Evolutionary conservation across 2,113 vertebrate species (phyloP).

Genomic region (Tiliqua scincoides): DNA sequence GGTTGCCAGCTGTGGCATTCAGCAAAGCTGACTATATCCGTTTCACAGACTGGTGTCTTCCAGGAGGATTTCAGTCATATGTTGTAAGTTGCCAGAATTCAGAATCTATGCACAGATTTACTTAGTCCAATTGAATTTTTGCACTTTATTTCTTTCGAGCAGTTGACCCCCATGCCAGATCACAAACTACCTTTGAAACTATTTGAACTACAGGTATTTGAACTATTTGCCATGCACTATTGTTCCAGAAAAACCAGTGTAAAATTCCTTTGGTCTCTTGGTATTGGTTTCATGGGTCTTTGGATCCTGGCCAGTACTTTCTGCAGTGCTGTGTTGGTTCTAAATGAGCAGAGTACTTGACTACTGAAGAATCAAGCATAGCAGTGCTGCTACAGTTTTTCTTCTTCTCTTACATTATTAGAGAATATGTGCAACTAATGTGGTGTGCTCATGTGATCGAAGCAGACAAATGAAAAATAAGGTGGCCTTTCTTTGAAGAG

Average conservation of each 20-base stretch:
- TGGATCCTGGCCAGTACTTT: background rate
- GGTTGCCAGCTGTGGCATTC: slow-evolving; percentile 48
- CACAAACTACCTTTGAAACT: background rate
- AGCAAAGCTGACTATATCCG: slow-evolving; percentile 52
- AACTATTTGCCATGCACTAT: background rate
- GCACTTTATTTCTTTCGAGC: background rate
- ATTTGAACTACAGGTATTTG: background rate
- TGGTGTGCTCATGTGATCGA: background rate
- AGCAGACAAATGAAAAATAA: slow-evolving; percentile 29
- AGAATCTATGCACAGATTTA: background rate
- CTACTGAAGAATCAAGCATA: fast-evolving
- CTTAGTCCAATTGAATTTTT: background rate
- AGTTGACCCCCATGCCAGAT: background rate
- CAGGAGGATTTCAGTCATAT: background rate
- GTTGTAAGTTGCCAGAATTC: fast-evolving
- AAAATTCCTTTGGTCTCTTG: background rate
- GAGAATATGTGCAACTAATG: background rate
- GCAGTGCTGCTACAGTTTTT: fast-evolving
- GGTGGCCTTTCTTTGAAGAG: slow-evolving; percentile 27
- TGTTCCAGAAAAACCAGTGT: too few relatives aligned
- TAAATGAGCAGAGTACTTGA: fast-evolving
- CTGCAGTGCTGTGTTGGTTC: background rate
- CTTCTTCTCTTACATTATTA: background rate
- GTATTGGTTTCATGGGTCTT: background rate
- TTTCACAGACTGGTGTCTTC: background rate